Evolutionary conservation across 2,888 invertebrate species (phyloP), one percentile per base, ranked within the genome.

Genomic region (Cryptophagus acutangulus): DNA sequence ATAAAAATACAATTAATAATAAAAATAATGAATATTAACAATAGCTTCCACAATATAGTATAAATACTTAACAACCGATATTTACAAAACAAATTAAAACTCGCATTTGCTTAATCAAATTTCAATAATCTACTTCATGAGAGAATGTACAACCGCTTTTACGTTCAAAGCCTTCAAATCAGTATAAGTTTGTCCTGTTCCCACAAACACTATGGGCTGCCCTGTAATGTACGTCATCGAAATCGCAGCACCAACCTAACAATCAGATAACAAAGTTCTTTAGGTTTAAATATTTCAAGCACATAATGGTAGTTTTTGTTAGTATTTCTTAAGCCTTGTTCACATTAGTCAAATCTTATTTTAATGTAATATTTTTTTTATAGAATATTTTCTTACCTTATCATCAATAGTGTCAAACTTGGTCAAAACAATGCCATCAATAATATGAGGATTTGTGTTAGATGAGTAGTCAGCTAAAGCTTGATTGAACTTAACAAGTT

Each of bases 161-260:
- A 89, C 92, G 68, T 99, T 97, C 53, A 99, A 76, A 42, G 91
- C 93, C 68, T 95, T 93, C 59, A 99, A 76, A 73, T 99, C 99
- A 0, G 92, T 89, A 70, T 99, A 99, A 0, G 97, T 99, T 74
- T 99, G 99, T 1, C 99, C 99, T 2, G 96, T 97, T 25, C 99
- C 99, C 10, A 99, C 97, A 67, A 96, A 96, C 30, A 96, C 93
- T 38, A 99, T 99, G 0, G 99, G 99, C 70, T 99, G 97, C 0
- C 99, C 99, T 0, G 99, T 99, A 48, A 97, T 95, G 70, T 99
- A 99, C 0, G 99, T 96, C 99, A 99, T 99, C 10, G 99, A 99
- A 57, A 99, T 95, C 12, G 99, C 97, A 28, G 99, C 99, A 6
- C 99, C 99, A 15, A 99, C 69, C 69, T 69, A 41, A 41, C 59